A percentile compares a stretch with the other conserved stretches of the same genome.
These are phyloP conservation scores for Engraulis encrasicolus DNA, from an alignment of 2,113 vertebrate genomes.

Conservation along the genomic window DNA sequence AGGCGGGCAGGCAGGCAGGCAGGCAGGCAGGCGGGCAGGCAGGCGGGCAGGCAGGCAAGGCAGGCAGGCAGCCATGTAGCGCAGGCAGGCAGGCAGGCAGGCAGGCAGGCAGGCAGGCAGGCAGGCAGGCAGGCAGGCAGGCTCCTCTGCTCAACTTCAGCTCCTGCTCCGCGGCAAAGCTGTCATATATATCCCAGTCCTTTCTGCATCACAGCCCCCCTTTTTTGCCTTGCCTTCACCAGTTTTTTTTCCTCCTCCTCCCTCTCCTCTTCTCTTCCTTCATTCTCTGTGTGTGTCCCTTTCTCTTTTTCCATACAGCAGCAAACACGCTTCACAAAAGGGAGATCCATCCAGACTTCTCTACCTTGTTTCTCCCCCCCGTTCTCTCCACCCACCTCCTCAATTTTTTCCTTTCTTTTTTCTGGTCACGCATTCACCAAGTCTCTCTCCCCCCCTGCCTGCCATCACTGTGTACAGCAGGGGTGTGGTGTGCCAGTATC, in stretches of 20 bases:
- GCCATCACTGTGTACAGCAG: background rate
- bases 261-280: no score
- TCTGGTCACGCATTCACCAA: background rate
- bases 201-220: constrained; percentile 64
- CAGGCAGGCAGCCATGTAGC: constrained; percentile 70
- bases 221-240: constrained; percentile 65
- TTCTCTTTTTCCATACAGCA: background rate
- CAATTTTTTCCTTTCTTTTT: constrained; percentile 28
- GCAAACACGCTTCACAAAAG: constrained; percentile 25
- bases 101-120: constrained; percentile 70
- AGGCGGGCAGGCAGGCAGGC: constrained; percentile 71
- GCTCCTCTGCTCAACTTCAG: no score
- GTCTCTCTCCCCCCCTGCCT: no score
- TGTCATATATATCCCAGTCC: constrained; percentile 73
- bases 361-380: background rate
- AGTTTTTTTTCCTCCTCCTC: no score
- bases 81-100: constrained; percentile 70
- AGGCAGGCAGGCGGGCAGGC: constrained; percentile 70
- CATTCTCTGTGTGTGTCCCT: constrained; percentile 19
- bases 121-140: constrained; percentile 69
- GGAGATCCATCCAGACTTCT: constrained; percentile 2
- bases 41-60: constrained; percentile 70
- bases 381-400: no score
- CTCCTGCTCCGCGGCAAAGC: constrained; percentile 75
- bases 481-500: no score